Evolutionary conservation across 2,113 vertebrate genomes (phyloP).

Genomic region (Peromyscus maniculatus): DNA sequence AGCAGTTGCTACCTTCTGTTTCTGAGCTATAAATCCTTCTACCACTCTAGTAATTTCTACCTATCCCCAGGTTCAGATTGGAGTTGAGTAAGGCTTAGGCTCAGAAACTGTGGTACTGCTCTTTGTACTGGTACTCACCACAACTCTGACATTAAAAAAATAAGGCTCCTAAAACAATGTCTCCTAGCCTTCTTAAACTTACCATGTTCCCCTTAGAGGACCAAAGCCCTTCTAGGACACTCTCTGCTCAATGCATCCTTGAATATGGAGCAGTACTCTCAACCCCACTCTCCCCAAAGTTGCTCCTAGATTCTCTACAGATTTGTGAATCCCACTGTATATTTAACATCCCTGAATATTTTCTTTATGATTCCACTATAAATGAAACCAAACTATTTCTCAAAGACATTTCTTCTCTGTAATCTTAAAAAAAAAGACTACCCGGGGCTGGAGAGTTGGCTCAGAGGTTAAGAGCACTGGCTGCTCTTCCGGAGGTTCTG

Average conservation of each 20-base stretch:
- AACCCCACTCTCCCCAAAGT: neutral
- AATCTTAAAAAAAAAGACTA: neutral
- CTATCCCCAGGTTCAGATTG: neutral
- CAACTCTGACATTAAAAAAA: neutral
- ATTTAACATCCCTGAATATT: neutral
- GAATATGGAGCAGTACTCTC: neutral
- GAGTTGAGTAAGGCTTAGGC: neutral
- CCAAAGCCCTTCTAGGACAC: neutral
- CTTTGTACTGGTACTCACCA: neutral
- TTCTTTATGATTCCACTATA: neutral
- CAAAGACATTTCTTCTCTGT: neutral
- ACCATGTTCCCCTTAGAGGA: neutral
- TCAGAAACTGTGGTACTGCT: neutral
- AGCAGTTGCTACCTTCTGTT: neutral
- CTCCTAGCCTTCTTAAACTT: neutral
- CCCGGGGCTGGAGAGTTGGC: no score
- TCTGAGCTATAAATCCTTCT: conserved; percentile 13
- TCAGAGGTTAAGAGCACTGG: no score
- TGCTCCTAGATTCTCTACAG: neutral
- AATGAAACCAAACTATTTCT: neutral
- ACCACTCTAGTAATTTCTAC: neutral
- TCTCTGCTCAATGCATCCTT: neutral
- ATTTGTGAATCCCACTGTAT: neutral
- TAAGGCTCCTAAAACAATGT: neutral
- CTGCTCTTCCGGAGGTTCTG: no score